Percentiles rank a stretch among this genome's conserved stretches.
These are phyloP conservation scores for Caenorhabditis briggsae DNA, from an alignment of 1,140 invertebrate species.

Conservation along the genomic window DNA sequence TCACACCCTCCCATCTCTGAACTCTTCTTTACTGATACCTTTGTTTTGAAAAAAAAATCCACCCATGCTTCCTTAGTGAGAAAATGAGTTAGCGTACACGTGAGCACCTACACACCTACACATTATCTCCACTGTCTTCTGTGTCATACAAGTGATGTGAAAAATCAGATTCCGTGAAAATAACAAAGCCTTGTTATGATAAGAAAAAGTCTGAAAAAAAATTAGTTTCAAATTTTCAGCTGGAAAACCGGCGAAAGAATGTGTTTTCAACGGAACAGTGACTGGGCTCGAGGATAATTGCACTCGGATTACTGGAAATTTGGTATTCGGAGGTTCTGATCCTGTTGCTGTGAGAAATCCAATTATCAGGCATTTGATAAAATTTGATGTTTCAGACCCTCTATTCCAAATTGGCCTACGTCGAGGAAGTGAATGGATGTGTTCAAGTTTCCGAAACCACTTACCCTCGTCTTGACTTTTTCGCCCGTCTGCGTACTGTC, in stretches of 20 bases:
- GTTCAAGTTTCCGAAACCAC: background rate
- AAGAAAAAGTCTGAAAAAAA: background rate
- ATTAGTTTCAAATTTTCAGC: background rate
- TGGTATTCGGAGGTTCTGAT: background rate
- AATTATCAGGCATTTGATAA: background rate
- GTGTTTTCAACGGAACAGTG: slow-evolving; percentile 23
- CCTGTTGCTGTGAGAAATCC: background rate
- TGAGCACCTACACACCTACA: background rate
- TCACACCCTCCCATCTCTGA: background rate
- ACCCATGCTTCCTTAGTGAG: background rate
- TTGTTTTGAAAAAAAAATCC: background rate
- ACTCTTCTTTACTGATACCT: background rate
- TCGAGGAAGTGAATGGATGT: slow-evolving; percentile 23
- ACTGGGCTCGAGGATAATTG: slow-evolving; percentile 2
- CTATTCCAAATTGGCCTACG: slow-evolving; percentile 18
- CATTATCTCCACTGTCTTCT: background rate
- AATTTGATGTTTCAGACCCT: background rate
- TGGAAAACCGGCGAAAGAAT: background rate
- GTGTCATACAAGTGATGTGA: background rate
- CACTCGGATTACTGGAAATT: background rate
- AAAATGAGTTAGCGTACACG: background rate
- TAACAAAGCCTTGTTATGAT: background rate
- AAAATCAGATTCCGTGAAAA: background rate
- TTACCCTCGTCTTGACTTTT: slow-evolving; percentile 36
- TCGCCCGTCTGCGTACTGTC: slow-evolving; percentile 17